A percentile compares a stretch with the other conserved stretches of the same genome.
Evolutionary conservation across 1,140 invertebrate genomes (phyloP).

Genomic region (Latrodectus geometricus): DNA sequence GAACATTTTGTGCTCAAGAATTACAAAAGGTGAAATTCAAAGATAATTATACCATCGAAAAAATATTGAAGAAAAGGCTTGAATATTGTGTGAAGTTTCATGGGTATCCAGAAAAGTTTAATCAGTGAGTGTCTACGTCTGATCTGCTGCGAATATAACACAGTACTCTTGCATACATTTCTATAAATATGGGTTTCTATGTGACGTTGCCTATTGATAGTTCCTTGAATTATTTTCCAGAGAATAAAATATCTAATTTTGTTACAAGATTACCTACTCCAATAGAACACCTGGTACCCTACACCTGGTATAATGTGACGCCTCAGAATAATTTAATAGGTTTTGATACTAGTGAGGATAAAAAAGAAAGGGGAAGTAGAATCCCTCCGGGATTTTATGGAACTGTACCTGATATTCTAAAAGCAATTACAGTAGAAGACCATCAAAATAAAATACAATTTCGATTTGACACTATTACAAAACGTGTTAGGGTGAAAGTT

Average conservation of each 20-base stretch:
- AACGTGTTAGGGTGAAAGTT: background rate
- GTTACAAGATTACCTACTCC: too few relatives aligned
- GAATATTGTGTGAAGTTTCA: background rate
- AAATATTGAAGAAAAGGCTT: too few relatives aligned
- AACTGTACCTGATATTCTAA: background rate
- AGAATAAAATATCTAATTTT: too few relatives aligned
- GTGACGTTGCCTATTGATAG: too few relatives aligned
- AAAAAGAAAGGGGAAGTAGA: background rate
- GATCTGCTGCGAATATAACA: constrained; percentile 64
- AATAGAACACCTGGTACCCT: too few relatives aligned
- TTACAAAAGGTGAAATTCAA: too few relatives aligned
- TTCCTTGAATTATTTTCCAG: too few relatives aligned
- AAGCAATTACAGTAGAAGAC: background rate
- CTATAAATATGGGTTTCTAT: too few relatives aligned
- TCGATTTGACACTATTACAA: background rate
- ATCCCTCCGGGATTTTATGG: constrained; percentile 4
- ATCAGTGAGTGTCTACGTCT: constrained; percentile 66
- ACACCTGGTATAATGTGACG: constrained; percentile 13
- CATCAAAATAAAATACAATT: background rate
- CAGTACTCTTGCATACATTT: too few relatives aligned
- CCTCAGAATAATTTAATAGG: constrained; percentile 3
- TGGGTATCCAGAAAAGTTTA: constrained; percentile 56
- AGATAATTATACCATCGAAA: too few relatives aligned
- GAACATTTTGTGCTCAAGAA: constrained; percentile 49
- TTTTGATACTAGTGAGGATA: background rate